These are phyloP conservation scores for Porites cylindrica DNA, from an alignment of 92 coral and sea anemone genomes.

Conservation along the genomic window DNA sequence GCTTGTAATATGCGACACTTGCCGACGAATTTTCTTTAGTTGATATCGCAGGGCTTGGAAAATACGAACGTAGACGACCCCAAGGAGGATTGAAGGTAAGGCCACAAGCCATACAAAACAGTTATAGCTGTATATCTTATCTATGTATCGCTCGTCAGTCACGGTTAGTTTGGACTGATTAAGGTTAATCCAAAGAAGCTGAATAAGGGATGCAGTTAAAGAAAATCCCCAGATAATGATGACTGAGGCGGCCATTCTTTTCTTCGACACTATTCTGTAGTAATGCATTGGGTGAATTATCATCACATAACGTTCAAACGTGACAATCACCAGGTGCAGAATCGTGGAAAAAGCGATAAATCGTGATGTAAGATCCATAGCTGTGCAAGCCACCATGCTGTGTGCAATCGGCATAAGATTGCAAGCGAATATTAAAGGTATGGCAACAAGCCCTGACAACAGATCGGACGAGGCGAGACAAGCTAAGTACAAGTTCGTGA, in stretches of 20 bases:
- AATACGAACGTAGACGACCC: slow-evolving; percentile 61
- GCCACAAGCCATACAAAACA: slow-evolving; percentile 65
- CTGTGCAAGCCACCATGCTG: slow-evolving; percentile 33
- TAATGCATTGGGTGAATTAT: slow-evolving; percentile 80
- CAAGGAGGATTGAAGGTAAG: slow-evolving; percentile 55
- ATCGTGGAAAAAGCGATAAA: slow-evolving; percentile 79
- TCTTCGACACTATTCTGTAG: slow-evolving; percentile 51
- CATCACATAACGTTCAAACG: slow-evolving; percentile 79
- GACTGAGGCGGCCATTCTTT: slow-evolving; percentile 30
- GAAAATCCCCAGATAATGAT: slow-evolving; percentile 67
- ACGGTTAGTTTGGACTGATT: slow-evolving; percentile 11
- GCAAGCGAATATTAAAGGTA: slow-evolving; percentile 70
- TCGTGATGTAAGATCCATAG: slow-evolving; percentile 78
- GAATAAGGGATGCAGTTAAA: slow-evolving; percentile 50
- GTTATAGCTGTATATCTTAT: slow-evolving; percentile 63
- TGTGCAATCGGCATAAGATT: slow-evolving; percentile 19
- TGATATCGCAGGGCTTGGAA: slow-evolving; percentile 62
- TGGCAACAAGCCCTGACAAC: slow-evolving; percentile 64
- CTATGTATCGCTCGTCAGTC: slow-evolving; percentile 30
- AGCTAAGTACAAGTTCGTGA: slow-evolving; percentile 70
- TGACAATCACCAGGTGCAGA: slow-evolving; percentile 68
- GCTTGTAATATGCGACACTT: slow-evolving; percentile 48
- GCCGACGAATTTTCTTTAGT: slow-evolving; percentile 65
- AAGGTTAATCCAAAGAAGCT: slow-evolving; percentile 65
- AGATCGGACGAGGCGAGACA: slow-evolving; percentile 76